A percentile compares a stretch with the other conserved stretches of the same genome.
Evolutionary conservation across 2,888 invertebrate species (phyloP).

Genomic region (Pseudeuparius sepicola): DNA sequence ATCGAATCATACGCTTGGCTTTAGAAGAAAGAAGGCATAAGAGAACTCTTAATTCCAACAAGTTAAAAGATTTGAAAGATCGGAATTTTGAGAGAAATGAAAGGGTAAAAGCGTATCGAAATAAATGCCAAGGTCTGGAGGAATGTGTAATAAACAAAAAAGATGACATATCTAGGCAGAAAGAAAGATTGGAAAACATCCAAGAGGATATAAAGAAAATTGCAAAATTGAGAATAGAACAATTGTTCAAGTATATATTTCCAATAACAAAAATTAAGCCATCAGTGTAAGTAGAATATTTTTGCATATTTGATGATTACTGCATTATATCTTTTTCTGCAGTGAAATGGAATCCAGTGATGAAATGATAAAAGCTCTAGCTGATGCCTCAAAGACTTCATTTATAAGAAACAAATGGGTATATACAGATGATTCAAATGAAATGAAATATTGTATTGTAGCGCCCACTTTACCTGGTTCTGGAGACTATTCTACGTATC

Average conservation of each 20-base stretch:
- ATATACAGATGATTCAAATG: slow-evolving; percentile 56
- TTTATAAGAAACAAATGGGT: slow-evolving; percentile 76
- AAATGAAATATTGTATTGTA: slow-evolving; percentile 65
- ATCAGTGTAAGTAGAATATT: slow-evolving; percentile 36
- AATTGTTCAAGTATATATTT: slow-evolving; percentile 59
- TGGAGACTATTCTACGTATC: slow-evolving; percentile 73
- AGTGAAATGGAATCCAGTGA: slow-evolving; percentile 31
- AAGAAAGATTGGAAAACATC: slow-evolving; percentile 41
- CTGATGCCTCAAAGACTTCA: slow-evolving; percentile 68
- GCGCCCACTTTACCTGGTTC: slow-evolving; percentile 76
- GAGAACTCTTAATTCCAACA: slow-evolving; percentile 27
- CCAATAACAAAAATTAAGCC: slow-evolving; percentile 50
- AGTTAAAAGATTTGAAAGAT: slow-evolving; percentile 34
- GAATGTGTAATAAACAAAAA: slow-evolving; percentile 45
- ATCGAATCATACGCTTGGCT: slow-evolving; percentile 45
- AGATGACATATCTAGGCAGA: slow-evolving; percentile 43
- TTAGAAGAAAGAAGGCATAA: slow-evolving; percentile 46
- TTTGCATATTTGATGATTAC: too few species aligned
- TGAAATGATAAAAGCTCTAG: slow-evolving; percentile 37
- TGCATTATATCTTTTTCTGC: background rate
- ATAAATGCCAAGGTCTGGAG: slow-evolving; percentile 50
- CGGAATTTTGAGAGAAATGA: slow-evolving; percentile 39
- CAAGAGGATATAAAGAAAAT: slow-evolving; percentile 48
- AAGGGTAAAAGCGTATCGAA: slow-evolving; percentile 51
- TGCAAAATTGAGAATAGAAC: slow-evolving; percentile 47